A percentile compares a stretch with the other conserved stretches of the same genome.
Conservation (phyloP, 1,140 invertebrate genomes). For the Asobara japonica region DNA sequence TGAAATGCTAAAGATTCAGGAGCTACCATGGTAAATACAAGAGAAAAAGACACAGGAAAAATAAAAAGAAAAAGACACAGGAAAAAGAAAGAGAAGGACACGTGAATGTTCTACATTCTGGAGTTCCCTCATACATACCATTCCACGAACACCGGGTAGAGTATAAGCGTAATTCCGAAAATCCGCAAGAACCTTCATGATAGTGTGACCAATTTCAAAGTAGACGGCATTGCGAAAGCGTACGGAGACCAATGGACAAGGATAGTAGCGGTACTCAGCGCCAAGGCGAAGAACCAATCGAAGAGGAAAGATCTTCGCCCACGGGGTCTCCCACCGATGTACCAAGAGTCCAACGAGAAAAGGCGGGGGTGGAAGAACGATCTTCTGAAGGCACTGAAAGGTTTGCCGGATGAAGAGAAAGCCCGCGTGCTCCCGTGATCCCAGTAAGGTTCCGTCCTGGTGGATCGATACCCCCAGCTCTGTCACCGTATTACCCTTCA, state of each 20-base stretch:
- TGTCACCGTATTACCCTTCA: slow-evolving; percentile 77
- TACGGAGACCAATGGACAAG: slow-evolving; percentile 85
- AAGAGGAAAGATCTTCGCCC: slow-evolving; percentile 87
- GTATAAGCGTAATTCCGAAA: slow-evolving; percentile 89
- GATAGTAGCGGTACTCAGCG: slow-evolving; percentile 89
- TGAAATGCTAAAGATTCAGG: too few relatives aligned
- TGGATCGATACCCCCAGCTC: slow-evolving; percentile 79
- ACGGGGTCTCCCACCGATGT: slow-evolving; percentile 87
- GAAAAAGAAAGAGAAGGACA: too few relatives aligned
- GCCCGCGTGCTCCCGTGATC: slow-evolving; percentile 84
- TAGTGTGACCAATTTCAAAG: slow-evolving; percentile 89
- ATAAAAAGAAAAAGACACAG: too few relatives aligned
- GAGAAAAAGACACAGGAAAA: too few relatives aligned
- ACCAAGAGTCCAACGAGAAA: slow-evolving; percentile 85
- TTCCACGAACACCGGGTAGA: slow-evolving; percentile 79
- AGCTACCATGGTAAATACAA: too few relatives aligned
- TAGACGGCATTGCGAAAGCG: slow-evolving; percentile 83
- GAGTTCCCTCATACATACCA: too few relatives aligned
- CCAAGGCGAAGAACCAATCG: slow-evolving; percentile 82
- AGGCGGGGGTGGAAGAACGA: slow-evolving; percentile 79
- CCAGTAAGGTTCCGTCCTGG: slow-evolving; percentile 74
- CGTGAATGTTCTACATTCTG: too few relatives aligned
- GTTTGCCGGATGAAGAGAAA: slow-evolving; percentile 86
- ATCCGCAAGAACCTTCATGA: slow-evolving; percentile 89
- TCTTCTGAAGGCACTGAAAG: slow-evolving; percentile 84